Base-by-base conservation (phyloP, 2,797 vertebrate species). In the Myripristis murdjan region DNA sequence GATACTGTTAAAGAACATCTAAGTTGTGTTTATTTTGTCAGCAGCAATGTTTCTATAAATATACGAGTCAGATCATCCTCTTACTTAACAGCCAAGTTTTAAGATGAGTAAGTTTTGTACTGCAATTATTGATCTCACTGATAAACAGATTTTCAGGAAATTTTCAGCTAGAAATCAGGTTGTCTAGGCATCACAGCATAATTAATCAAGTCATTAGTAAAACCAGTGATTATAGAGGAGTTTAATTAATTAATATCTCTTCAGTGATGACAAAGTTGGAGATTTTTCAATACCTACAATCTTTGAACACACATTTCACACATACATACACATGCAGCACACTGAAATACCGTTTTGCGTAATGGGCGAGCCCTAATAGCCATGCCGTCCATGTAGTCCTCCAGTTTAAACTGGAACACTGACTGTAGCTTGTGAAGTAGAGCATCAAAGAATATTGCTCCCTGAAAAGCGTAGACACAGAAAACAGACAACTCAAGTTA, bases 341-440 rank as follows among this genome's bases (percentile, higher is more conserved):
- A 46, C 0, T 33, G 2, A 22, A 12, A 4, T 93, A 99, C 98
- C 92, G 94, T 97, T 91, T 99, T 99, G 61, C 95, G 95, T 80
- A 99, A 92, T 9, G 97, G 97, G 43, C 97, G 97, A 58, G 95
- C 94, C 72, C 97, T 96, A 87, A 99, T 96, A 31, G 97, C 98
- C 93, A 99, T 95, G 61, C 97, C 96, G 0, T 99, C 98, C 97
- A 99, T 99, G 69, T 98, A 98, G 81, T 98, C 96, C 71, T 98
- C 97, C 2, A 99, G 83, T 58, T 97, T 97, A 87, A 99, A 99
- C 86, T 97, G 96, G 88, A 97, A 99, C 2, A 95, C 95, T 12
- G 95, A 90, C 89, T 99, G 97, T 70, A 99, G 93, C 88, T 98
- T 99, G 90, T 97, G 96, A 71, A 99, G 96, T 24, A 99, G 92